Percentiles rank a stretch among this genome's conserved stretches.
These are phyloP conservation scores for Heteropelma amictum DNA, from an alignment of 2,888 invertebrate species.

Conservation along the genomic window DNA sequence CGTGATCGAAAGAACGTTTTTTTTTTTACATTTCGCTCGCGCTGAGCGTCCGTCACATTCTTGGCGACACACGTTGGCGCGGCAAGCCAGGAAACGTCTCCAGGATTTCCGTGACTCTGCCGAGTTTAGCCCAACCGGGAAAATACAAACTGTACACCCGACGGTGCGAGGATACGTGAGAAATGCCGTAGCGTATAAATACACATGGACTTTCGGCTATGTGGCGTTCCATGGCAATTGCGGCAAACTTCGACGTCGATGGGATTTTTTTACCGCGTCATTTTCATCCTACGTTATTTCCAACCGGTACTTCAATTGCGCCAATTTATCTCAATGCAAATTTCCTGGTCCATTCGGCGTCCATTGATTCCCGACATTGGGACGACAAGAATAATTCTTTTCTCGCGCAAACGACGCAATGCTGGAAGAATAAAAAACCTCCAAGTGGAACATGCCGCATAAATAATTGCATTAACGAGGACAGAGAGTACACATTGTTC, in stretches of 20 bases:
- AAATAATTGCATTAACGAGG: neutral
- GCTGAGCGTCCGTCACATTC: slow-evolving; percentile 12
- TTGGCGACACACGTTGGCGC: slow-evolving; percentile 6
- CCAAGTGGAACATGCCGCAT: neutral
- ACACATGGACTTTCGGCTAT: slow-evolving; percentile 1
- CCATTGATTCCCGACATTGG: no score
- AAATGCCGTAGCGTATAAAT: slow-evolving; percentile 11
- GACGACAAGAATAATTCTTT: no score
- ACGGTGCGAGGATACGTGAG: slow-evolving; percentile 14
- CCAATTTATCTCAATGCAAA: no score
- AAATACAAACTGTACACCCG: slow-evolving; percentile 27
- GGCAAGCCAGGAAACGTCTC: slow-evolving; percentile 14
- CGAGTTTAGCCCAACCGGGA: slow-evolving; percentile 19
- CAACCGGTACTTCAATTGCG: no score
- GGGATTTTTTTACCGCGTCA: neutral
- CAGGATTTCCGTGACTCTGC: slow-evolving; percentile 38
- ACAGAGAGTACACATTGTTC: neutral
- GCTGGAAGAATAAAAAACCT: no score
- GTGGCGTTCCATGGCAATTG: neutral
- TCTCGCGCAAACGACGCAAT: no score
- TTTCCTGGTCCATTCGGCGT: no score
- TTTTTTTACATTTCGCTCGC: slow-evolving; percentile 5
- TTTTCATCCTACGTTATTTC: no score
- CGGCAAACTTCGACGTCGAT: neutral
- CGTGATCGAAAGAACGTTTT: neutral